Base-by-base conservation (phyloP, 1,140 invertebrate genomes). In the Drosophila ficusphila region DNA sequence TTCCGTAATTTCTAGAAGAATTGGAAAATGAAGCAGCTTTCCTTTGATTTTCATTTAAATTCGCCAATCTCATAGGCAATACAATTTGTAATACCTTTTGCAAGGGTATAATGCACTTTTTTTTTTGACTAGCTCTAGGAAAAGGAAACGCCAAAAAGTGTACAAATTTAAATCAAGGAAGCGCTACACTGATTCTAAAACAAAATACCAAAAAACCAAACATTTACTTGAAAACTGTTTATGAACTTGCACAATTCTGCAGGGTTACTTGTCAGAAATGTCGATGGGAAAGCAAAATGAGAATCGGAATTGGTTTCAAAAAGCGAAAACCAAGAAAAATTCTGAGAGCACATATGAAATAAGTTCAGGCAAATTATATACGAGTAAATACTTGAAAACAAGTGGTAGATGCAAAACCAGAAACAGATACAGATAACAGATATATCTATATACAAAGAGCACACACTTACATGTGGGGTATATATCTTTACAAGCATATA, bases 291-390 rank as follows among this genome's bases (percentile, higher is more conserved):
- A 34, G 8, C 7, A 33, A 33, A 54, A 52, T 18, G 14, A 51
- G 16, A 39, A 31, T 27, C 25, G 57, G 25, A 41, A 31, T 38
- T 18, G 36, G 49, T 58, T 36, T 48, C 31, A 41, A 34, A 29
- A 29, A 31, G n/a, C n/a, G 29, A 29, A 46, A 53, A 51, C 36
- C 39, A 62, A 71, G 31, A 75, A 51, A 46, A 39, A 73, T 31
- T 68, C 44, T 64, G 52, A 78, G 75, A 75, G 62, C 61, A 76
- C 72, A 69, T 76, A 60, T 49, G 62, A 76, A 75, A 60, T 53
- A 75, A 68, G 69, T 74, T 34, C 27, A 60, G 49, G 71, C 70
- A 76, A 64, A 46, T 56, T 57, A 74, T 51, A 65, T 27, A 73
- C 14, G 54, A 57, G 42, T 33, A 56, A 44, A 38, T 18, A 41